phyloP scores from a whole-genome alignment of 2,797 vertebrate species.

The Octomys mimax region DNA sequence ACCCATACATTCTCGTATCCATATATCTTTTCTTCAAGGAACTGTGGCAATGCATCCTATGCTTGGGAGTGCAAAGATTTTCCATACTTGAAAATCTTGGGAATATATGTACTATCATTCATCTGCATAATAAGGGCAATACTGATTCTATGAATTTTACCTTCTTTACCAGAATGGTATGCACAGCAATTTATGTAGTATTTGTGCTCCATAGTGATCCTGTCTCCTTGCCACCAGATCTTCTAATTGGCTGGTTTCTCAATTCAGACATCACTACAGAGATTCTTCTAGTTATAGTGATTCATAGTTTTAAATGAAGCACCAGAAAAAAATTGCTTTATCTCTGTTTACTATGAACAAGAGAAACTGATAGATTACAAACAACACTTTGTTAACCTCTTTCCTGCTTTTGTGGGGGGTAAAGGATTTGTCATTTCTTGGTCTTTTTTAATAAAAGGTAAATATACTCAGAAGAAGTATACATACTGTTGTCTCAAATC shows the following conservation, averaged over 20 bases:
- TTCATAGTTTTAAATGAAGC: background rate
- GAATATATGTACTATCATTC: background rate
- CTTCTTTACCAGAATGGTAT: background rate
- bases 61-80: background rate
- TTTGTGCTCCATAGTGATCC: background rate
- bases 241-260: background rate
- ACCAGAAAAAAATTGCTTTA: background rate
- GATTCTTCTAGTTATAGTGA: background rate
- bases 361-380: background rate
- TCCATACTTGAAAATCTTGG: background rate
- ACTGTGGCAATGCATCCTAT: fast-evolving
- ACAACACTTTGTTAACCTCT: background rate
- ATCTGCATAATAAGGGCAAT: background rate
- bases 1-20: background rate
- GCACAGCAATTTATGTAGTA: background rate
- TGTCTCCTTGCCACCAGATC: background rate
- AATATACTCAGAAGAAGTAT: conserved; percentile 1
- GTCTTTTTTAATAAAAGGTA: conserved; percentile 1
- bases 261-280: background rate
- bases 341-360: background rate
- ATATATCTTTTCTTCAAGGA: background rate
- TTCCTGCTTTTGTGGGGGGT: background rate
- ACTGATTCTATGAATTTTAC: background rate
- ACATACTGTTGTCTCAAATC: background rate
- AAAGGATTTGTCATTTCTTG: background rate